Evolutionary conservation across 2,113 vertebrate genomes (phyloP).

Genomic region (Plecturocebus donacophilus): DNA sequence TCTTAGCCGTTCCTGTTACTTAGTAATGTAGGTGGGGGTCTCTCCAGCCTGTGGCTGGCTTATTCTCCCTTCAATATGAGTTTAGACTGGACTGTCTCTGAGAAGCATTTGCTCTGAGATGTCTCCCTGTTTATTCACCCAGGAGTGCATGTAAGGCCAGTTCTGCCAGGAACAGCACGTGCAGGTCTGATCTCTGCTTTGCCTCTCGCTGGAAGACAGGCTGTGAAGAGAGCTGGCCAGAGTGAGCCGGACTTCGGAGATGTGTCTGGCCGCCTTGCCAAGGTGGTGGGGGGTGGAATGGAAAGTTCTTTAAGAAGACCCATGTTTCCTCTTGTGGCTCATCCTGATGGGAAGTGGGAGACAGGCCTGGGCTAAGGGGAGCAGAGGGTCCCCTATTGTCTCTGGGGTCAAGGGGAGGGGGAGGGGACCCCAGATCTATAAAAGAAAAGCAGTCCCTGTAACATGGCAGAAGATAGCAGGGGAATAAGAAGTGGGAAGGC

Average conservation of each 20-base stretch:
- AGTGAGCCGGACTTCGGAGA: not conserved
- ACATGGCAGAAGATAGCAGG: fast-evolving
- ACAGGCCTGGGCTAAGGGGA: too few relatives aligned
- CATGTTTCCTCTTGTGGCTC: not conserved
- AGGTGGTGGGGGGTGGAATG: not conserved
- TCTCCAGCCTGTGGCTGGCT: not conserved
- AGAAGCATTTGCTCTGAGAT: not conserved
- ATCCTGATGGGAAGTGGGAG: fast-evolving
- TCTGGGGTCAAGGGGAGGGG: not conserved
- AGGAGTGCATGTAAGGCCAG: not conserved
- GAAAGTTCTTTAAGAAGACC: not conserved
- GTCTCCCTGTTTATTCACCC: not conserved
- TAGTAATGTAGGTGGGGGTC: fast-evolving
- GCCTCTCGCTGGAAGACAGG: not conserved
- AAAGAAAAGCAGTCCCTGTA: not conserved
- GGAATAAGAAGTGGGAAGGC: not conserved
- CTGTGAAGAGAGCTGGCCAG: fast-evolving
- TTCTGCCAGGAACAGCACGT: fast-evolving
- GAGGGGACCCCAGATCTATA: too few relatives aligned
- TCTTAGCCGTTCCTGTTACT: not conserved
- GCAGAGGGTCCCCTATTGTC: not conserved
- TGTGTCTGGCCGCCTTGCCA: not conserved
- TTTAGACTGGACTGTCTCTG: not conserved
- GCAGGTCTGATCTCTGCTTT: not conserved
- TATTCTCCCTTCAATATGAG: fast-evolving